Base-by-base conservation (phyloP, 1,140 invertebrate species). In the Eupristina koningsbergeri region DNA sequence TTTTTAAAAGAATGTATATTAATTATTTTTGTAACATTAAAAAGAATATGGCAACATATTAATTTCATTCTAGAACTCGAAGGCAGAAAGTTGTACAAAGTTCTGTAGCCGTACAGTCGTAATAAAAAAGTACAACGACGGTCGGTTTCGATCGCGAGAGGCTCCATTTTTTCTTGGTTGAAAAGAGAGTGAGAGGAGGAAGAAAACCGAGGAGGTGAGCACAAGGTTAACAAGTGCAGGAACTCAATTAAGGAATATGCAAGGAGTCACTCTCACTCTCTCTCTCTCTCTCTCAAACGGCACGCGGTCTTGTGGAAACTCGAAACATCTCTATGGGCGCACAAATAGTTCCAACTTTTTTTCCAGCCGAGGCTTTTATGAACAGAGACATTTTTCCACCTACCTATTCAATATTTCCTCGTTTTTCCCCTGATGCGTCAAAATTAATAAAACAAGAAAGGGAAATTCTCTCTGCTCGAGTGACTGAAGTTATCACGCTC, bases 201-300 rank as follows among this genome's bases (percentile, higher is more conserved):
- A 15, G 15, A 26, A 74, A 45, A 22, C 17, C 36, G 31, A 58
- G 75, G 29, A 39, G 26, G 31, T 29, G 41, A 41, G 45, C 15
- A 13, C 15, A 41, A 77, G 81, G 81, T 83, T 83, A 83, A 77
- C 81, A 75, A 83, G 74, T 45, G 69, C 29, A 47, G 73, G 74
- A 83, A 69, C 63, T 83, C 74, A 83, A 83, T 83, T 77, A 83
- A 83, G 81, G 74, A 77, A 77, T 77, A 58, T 63, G 61, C 61
- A 11, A 22, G 58, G 34, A 31, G 53, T 58, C 3, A 29, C 47
- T 39, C 36, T 22, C 67, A 39, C 3, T 41, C 47, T 39, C 36
- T 22, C 67, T n/a, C n/a, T n/a, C n/a, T n/a, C 3, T 41, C 47
- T 39, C 36, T 22, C 67, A 39, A 31, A 45, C 26, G 61, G 61